Percentiles rank a stretch among this genome's conserved stretches.
phyloP scores from a whole-genome alignment of 2,888 invertebrate species.

The Mesoligia furuncula region DNA sequence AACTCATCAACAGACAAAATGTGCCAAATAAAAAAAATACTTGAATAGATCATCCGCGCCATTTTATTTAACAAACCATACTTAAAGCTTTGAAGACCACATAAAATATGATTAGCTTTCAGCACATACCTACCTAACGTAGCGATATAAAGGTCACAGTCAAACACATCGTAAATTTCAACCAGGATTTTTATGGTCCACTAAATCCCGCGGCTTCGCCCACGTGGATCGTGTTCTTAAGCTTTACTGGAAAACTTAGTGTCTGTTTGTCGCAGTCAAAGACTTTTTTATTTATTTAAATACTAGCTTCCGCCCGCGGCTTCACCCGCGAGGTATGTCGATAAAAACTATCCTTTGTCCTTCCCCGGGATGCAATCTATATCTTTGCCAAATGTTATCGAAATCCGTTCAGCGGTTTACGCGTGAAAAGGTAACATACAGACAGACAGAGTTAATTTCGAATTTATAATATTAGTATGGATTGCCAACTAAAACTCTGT shows the following conservation, averaged over 20 bases:
- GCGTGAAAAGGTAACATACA: too few species aligned
- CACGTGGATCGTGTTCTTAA: background rate
- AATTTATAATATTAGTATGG: too few species aligned
- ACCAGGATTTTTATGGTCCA: slow-evolving; percentile 64
- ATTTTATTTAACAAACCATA: slow-evolving; percentile 57
- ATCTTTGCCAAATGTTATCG: too few species aligned
- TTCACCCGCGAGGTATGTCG: too few species aligned
- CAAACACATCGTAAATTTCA: slow-evolving; percentile 74
- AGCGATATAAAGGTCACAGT: slow-evolving; percentile 70
- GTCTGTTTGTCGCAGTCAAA: background rate
- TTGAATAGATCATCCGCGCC: background rate
- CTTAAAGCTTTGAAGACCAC: slow-evolving; percentile 42
- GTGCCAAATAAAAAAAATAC: background rate
- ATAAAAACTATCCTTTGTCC: too few species aligned
- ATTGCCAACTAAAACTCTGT: background rate
- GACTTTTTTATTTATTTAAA: background rate
- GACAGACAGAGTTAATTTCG: too few species aligned
- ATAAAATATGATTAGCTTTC: slow-evolving; percentile 60
- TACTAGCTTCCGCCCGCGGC: too few species aligned
- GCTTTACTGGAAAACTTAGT: background rate
- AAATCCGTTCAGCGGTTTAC: too few species aligned
- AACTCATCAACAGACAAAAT: background rate
- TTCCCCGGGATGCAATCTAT: too few species aligned
- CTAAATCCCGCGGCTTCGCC: slow-evolving; percentile 13
- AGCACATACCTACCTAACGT: slow-evolving; percentile 51